A percentile compares a stretch with the other conserved stretches of the same genome.
Evolutionary conservation across 2,888 invertebrate species (phyloP).

Genomic region (Anodontia alba): DNA sequence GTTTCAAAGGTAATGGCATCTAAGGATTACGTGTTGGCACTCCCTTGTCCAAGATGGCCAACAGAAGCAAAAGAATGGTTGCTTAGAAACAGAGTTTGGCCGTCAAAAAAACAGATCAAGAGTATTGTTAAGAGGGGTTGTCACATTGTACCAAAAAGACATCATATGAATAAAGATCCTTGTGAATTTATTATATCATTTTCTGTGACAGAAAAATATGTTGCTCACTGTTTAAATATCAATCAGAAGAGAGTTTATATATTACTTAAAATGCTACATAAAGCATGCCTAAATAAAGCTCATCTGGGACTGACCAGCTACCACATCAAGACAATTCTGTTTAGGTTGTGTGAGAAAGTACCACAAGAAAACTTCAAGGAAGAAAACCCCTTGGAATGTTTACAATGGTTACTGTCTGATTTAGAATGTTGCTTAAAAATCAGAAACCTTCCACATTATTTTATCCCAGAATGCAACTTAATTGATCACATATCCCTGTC

Average conservation of each 20-base stretch:
- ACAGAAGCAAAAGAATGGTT: conserved; percentile 21
- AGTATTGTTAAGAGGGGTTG: conserved; percentile 3
- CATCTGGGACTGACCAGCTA: conserved; percentile 28
- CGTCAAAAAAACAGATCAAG: background rate
- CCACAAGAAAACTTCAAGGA: background rate
- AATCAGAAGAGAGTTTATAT: conserved; percentile 25
- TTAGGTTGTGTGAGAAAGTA: conserved; percentile 12
- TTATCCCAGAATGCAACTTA: conserved; percentile 25
- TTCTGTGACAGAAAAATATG: conserved; percentile 20
- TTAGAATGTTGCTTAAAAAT: background rate
- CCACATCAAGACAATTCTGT: conserved; percentile 23
- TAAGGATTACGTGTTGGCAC: conserved; percentile 15
- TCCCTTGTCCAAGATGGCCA: conserved; percentile 34
- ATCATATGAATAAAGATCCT: background rate
- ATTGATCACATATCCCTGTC: background rate
- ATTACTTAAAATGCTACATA: conserved; percentile 19
- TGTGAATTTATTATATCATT: conserved; percentile 21
- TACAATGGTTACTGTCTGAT: background rate
- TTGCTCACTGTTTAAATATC: conserved; percentile 8
- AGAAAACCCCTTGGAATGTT: background rate
- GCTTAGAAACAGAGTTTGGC: conserved; percentile 4
- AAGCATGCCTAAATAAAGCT: background rate
- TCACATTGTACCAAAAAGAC: conserved; percentile 20
- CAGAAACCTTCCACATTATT: conserved; percentile 12
- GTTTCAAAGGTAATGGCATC: background rate